Base-by-base conservation (phyloP, 2,888 invertebrate genomes). In the Frankliniella fusca region DNA sequence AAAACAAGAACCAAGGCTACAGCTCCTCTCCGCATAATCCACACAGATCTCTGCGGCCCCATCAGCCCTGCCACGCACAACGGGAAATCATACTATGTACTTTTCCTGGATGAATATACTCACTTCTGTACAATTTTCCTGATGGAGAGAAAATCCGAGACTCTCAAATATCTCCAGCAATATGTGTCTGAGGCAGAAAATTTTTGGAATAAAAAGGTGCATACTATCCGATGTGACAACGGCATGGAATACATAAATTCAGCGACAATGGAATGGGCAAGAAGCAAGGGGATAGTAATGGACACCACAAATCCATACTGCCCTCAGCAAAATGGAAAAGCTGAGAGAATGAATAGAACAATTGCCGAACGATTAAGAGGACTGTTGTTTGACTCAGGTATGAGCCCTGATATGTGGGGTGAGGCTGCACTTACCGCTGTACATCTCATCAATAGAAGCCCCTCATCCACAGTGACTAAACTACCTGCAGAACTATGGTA, bases 281-380 rank as follows among this genome's bases (percentile, higher is more conserved):
- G 20, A 54, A 18, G 15, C 54, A 54, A 54, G 10, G 54, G 54
- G 3, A 54, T 54, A 3, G 20, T 18, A 20, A 12, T 54, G 10
- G 54, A 54, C 54, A 18, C 3, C 54, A 54, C 54, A 3, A 54
- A 18, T 7, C 54, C 54, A 12, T 54, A 54, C 54, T 54, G 83
- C 82, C 85, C 85, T 18, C 85, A 85, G 80, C 61, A 83, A 80
- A 85, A 84, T 83, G 85, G 85, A 0, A 85, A 83, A 84, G 83
- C 84, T 3, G 84, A 85, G 76, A 81, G 85, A n/a, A 80, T 85
- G 80, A 85, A 85, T 61, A 20, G 84, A 81, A 85, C 84, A 27
- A 15, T 85, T 76, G 79, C 84, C 50, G 84, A 85, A 50, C 85
- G 84, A 83, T 82, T 83, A 48, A 82, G 84, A 82, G 83, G 84